These are phyloP conservation scores for Cynocephalus volans DNA, from an alignment of 2,113 vertebrate genomes.

Conservation along the genomic window DNA sequence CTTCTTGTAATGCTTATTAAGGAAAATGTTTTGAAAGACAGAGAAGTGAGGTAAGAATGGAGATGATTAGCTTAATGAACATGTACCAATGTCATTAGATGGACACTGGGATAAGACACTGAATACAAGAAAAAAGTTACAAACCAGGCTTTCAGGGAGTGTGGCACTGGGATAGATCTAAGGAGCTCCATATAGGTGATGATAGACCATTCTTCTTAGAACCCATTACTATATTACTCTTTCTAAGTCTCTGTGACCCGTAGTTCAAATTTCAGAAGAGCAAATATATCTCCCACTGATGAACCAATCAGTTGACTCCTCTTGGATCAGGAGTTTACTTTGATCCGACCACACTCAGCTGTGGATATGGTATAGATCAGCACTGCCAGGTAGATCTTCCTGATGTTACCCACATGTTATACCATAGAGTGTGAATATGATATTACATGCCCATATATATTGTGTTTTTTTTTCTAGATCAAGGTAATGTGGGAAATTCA, in stretches of 20 bases:
- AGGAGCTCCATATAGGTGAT: not conserved
- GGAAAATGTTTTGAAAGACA: not conserved
- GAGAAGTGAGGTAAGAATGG: not conserved
- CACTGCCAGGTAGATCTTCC: too few relatives aligned
- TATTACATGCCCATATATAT: rapidly evolving
- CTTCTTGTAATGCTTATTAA: not conserved
- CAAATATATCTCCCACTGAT: not conserved
- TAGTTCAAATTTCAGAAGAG: not conserved
- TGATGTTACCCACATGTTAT: rapidly evolving
- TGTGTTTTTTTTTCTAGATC: rapidly evolving
- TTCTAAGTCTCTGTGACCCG: not conserved
- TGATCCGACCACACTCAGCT: not conserved
- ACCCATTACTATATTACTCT: not conserved
- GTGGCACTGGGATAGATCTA: rapidly evolving
- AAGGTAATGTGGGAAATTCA: not conserved
- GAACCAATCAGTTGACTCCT: rapidly evolving
- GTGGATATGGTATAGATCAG: rapidly evolving
- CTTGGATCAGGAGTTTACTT: too few relatives aligned
- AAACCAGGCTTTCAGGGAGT: not conserved
- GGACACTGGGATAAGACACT: not conserved
- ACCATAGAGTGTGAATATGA: too few relatives aligned
- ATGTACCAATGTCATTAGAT: not conserved
- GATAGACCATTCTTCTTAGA: not conserved
- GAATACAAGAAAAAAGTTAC: not conserved
- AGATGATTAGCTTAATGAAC: too few relatives aligned